Base-by-base conservation (phyloP, 2,888 invertebrate genomes). In the Zygogramma bicolorata region DNA sequence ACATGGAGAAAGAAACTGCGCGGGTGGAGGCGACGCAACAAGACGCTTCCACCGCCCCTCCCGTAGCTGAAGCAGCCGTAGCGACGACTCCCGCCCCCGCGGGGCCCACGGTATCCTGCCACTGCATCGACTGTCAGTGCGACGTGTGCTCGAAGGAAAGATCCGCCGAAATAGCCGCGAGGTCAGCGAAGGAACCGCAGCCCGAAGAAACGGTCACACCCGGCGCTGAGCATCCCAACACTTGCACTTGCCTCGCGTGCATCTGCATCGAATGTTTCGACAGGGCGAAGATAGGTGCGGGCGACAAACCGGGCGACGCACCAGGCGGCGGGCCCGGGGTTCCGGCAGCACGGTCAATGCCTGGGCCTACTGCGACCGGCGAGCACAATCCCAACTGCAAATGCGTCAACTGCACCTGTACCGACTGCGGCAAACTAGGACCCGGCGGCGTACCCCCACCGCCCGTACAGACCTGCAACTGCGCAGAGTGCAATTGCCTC, bases 111-210 rank as follows among this genome's bases (percentile, higher is more conserved):
- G 46, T 65, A 20, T 68, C 68, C 20, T 79, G 79, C 27, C 70
- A 74, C 25, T 79, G 79, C 61, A 69, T 75, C 15, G 68, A 70
- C 3, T 78, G 78, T 49, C 57, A 15, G n/a, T 76, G 76, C 61
- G 76, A 76, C 25, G 53, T 62, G 3, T 77, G 75, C 60, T 67
- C 42, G 13, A 67, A 70, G 65, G 59, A 63, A 67, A 46, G 38
- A n/a, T 18, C 31, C 18, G 27, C 42, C 65, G 49, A 65, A n/a
- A n/a, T n/a, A n/a, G n/a, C n/a, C n/a, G n/a, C n/a, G n/a, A n/a
- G n/a, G n/a, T n/a, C n/a, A n/a, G n/a, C n/a, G n/a, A n/a, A n/a
- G n/a, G n/a, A n/a, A n/a, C n/a, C n/a, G n/a, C n/a, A n/a, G n/a
- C n/a, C n/a, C n/a, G n/a, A n/a, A n/a, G n/a, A n/a, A n/a, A n/a